Conservation (phyloP, 2,797 vertebrate genomes). For the Threskiornis aethiopicus region DNA sequence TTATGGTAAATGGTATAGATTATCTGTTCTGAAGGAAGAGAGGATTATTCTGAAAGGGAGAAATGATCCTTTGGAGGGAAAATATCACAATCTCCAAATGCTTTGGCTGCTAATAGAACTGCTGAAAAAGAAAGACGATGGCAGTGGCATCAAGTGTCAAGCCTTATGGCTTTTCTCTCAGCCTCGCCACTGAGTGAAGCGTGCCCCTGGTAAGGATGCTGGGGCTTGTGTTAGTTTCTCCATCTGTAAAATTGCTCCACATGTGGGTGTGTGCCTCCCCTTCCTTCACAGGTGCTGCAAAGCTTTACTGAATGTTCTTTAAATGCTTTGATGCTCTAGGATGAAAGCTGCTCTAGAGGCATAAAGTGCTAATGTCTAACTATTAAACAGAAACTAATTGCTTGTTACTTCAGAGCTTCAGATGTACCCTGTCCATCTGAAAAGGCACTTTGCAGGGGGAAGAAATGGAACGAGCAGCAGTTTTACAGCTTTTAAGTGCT, state of each 20-base stretch:
- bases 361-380: neutral
- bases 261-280: neutral
- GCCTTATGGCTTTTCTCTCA: neutral
- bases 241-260: neutral
- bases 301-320: neutral
- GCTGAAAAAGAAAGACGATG: neutral
- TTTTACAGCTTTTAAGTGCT: neutral
- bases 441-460: neutral
- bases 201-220: neutral
- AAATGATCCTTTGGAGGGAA: conserved; percentile 46
- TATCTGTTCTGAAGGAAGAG: conserved; percentile 28
- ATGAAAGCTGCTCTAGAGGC: neutral
- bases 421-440: neutral
- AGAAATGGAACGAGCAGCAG: neutral
- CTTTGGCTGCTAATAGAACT: conserved; percentile 43
- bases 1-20: conserved; percentile 47
- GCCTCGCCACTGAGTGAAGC: neutral
- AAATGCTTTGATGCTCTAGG: neutral
- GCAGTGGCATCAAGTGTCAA: neutral
- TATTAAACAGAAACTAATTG: neutral
- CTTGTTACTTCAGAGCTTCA: neutral
- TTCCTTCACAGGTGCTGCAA: conserved; percentile 16
- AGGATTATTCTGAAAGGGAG: conserved; percentile 55
- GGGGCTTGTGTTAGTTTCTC: neutral
- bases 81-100: conserved; percentile 14